phyloP scores from a whole-genome alignment of 1,140 invertebrate species.

The Hyles vespertilio region DNA sequence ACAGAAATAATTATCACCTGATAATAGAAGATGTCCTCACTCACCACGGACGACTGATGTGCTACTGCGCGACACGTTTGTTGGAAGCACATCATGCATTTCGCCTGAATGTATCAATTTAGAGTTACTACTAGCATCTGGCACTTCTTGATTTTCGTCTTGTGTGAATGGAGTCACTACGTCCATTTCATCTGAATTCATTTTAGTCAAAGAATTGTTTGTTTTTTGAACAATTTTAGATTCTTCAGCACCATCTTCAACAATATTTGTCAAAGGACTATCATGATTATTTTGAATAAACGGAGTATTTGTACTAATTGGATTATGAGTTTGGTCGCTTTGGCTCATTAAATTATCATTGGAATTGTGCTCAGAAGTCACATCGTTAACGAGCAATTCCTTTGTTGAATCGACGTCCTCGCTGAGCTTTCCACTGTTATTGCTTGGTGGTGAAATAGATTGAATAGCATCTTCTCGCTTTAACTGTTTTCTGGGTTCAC shows the following conservation, averaged over 20 bases:
- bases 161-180: conserved; percentile 48
- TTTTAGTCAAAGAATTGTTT: conserved; percentile 15
- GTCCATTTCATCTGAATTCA: conserved; percentile 55
- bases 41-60: conserved; percentile 69
- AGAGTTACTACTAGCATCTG: conserved; percentile 14
- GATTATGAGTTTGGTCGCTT: background rate
- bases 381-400: conserved; percentile 26
- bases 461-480: conserved; percentile 69
- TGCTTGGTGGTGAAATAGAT: conserved; percentile 66
- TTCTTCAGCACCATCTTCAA: no score
- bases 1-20: conserved; percentile 72
- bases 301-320: no score
- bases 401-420: conserved; percentile 60
- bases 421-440: conserved; percentile 62
- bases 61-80: conserved; percentile 55
- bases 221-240: background rate
- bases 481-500: conserved; percentile 57
- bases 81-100: conserved; percentile 63
- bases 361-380: background rate
- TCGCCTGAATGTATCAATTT: conserved; percentile 60
- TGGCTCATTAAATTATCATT: background rate
- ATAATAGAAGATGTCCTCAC: conserved; percentile 71
- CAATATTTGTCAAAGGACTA: no score
- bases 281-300: no score
- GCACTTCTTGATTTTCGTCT: conserved; percentile 17